Conservation (phyloP, 2,888 invertebrate species). For the Hoplodrina blanda region DNA sequence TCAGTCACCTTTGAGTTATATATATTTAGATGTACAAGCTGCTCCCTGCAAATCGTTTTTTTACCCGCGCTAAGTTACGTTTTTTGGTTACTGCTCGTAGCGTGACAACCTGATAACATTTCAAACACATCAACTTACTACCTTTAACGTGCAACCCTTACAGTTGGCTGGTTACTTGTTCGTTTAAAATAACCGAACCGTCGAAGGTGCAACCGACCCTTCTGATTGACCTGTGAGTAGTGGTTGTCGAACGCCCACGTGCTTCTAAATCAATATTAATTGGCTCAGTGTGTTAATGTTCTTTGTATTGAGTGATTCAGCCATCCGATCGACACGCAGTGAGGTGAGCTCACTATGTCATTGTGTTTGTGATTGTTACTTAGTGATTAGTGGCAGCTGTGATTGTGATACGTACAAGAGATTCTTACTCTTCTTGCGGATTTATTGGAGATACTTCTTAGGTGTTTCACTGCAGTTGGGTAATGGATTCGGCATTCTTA, state of each 20-base stretch:
- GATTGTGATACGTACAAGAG: conserved; percentile 28
- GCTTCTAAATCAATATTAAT: conserved; percentile 73
- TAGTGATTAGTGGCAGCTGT: conserved; percentile 39
- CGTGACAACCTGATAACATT: no score
- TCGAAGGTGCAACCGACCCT: conserved; percentile 25
- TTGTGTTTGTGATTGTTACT: conserved; percentile 28
- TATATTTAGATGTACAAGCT: no score
- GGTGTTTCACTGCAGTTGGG: neutral
- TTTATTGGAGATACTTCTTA: neutral
- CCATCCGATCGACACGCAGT: conserved; percentile 36
- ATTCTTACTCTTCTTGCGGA: neutral
- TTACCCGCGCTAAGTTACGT: no score
- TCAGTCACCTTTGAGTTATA: no score
- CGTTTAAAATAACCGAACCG: conserved; percentile 15
- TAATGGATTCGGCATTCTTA: conserved; percentile 16
- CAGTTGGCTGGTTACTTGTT: neutral
- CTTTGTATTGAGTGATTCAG: conserved; percentile 61
- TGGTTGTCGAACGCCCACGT: conserved; percentile 66
- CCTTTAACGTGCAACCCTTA: neutral
- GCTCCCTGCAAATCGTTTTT: no score
- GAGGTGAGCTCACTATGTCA: conserved; percentile 48
- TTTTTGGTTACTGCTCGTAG: no score
- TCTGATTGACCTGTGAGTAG: conserved; percentile 36
- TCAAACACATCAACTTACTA: no score
- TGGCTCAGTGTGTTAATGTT: conserved; percentile 64